A percentile compares a stretch with the other conserved stretches of the same genome.
Conservation (phyloP, 1,140 invertebrate genomes). For the Diachasma alloeum region DNA sequence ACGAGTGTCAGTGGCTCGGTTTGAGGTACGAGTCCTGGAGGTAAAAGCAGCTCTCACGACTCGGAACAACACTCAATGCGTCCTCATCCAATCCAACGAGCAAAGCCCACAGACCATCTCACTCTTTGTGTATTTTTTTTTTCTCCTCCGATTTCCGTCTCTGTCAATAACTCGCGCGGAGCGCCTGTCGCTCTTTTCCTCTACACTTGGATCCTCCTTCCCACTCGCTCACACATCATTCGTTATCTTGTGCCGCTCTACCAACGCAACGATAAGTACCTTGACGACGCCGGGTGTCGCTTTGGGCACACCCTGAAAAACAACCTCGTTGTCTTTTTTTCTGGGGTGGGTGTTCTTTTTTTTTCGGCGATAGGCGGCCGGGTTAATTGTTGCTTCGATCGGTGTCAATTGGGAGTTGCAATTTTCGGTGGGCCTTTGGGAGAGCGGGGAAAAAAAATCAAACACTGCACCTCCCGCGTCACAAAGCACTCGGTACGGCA, state of each 20-base stretch:
- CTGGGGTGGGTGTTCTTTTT: neutral
- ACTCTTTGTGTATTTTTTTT: neutral
- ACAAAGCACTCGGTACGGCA: constrained; percentile 60
- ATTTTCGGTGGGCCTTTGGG: neutral
- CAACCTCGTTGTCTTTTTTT: constrained; percentile 4
- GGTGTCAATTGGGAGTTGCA: too few species aligned
- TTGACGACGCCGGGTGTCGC: constrained; percentile 26
- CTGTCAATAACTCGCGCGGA: neutral
- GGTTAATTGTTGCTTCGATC: too few species aligned
- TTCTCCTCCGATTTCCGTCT: neutral
- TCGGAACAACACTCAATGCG: constrained; percentile 4
- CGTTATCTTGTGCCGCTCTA: neutral
- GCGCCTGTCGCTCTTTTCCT: neutral
- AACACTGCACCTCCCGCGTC: constrained; percentile 59
- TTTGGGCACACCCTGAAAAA: constrained; percentile 30
- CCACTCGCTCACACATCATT: constrained; percentile 16
- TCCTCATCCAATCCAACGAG: constrained; percentile 26
- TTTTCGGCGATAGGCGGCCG: neutral
- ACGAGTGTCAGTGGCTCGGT: neutral
- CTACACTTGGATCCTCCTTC: neutral
- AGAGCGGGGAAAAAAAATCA: constrained; percentile 48
- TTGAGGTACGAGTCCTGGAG: constrained; percentile 13
- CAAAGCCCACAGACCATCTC: neutral
- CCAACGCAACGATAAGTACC: constrained; percentile 17
- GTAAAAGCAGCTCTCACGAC: constrained; percentile 16